These are phyloP conservation scores for Macrobrachium rosenbergii DNA, from an alignment of 1,140 invertebrate genomes.

Conservation along the genomic window DNA sequence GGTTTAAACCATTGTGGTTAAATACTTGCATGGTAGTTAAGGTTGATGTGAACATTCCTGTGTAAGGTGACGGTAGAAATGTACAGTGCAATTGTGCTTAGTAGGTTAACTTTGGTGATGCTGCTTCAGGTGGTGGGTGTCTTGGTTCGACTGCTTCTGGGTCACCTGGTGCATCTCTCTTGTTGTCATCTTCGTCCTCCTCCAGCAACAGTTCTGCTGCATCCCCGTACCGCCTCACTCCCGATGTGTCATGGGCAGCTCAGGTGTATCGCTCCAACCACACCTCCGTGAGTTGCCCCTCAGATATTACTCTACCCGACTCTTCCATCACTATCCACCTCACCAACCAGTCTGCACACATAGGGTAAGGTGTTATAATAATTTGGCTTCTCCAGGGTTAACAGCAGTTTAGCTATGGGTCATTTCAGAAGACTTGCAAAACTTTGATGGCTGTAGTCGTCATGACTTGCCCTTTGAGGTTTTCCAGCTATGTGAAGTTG, in stretches of 20 bases:
- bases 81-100: neutral
- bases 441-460: too few species aligned
- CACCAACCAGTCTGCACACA: neutral
- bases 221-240: slow-evolving; percentile 65
- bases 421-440: too few species aligned
- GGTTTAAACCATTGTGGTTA: too few species aligned
- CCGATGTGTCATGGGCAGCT: slow-evolving; percentile 62
- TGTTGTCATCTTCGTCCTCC: slow-evolving; percentile 64
- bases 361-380: too few species aligned
- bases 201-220: slow-evolving; percentile 64
- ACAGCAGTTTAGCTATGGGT: too few species aligned
- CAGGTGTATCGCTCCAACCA: slow-evolving; percentile 63
- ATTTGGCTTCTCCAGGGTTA: too few species aligned
- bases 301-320: slow-evolving; percentile 1
- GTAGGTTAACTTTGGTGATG: neutral
- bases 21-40: too few species aligned
- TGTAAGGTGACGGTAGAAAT: neutral
- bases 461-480: too few species aligned
- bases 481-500: too few species aligned
- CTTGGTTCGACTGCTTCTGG: slow-evolving; percentile 63
- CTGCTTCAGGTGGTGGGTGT: slow-evolving; percentile 54
- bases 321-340: neutral
- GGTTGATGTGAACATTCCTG: too few species aligned
- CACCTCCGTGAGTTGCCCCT: slow-evolving; percentile 48
- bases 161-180: slow-evolving; percentile 64